A percentile compares a stretch with the other conserved stretches of the same genome.
Conservation (phyloP, 1,140 invertebrate genomes). For the Pantala flavescens region DNA sequence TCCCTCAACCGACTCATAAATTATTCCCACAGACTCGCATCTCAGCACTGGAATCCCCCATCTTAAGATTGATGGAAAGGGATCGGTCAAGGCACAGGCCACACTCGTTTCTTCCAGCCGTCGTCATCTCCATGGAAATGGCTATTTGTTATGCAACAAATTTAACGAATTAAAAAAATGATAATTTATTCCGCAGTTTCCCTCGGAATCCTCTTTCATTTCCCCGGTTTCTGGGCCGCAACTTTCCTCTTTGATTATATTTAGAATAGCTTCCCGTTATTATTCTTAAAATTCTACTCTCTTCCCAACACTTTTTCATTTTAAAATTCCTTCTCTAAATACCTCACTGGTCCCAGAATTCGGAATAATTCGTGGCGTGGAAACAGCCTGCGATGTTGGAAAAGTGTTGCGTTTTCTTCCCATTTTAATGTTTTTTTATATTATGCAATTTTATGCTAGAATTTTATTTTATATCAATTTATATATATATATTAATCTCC, state of each 20-base stretch:
- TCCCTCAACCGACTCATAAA: neutral
- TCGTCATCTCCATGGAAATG: neutral
- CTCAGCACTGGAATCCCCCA: neutral
- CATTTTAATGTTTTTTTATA: no score
- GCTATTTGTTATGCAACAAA: neutral
- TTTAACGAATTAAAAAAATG: neutral
- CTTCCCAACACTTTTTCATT: neutral
- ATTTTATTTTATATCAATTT: no score
- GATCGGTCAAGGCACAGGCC: no score
- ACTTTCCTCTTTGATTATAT: neutral
- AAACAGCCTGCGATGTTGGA: no score
- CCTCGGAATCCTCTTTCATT: neutral
- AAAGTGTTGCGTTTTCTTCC: no score
- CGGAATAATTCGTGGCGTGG: no score
- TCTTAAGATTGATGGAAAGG: neutral
- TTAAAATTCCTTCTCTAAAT: neutral
- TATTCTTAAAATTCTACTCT: neutral
- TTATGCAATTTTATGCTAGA: no score
- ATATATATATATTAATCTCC: no score
- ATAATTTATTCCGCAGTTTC: neutral
- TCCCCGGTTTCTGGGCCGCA: neutral
- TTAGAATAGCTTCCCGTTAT: neutral
- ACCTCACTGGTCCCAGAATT: neutral
- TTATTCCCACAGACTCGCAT: neutral
- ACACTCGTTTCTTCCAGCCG: neutral